These are phyloP conservation scores for Saccostrea glomerata DNA, from an alignment of 1,140 invertebrate genomes.

Conservation along the genomic window DNA sequence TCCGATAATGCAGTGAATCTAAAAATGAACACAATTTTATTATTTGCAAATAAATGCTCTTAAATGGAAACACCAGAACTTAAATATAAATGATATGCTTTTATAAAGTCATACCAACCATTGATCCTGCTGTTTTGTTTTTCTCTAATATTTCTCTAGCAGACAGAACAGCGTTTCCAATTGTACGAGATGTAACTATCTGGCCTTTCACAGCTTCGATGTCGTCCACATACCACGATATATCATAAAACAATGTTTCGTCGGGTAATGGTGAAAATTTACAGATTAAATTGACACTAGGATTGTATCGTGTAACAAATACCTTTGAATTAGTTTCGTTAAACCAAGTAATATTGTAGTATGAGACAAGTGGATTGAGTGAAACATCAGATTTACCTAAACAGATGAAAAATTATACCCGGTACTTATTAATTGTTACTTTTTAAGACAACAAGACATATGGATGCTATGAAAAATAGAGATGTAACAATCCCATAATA, in stretches of 20 bases:
- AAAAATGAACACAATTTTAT: background rate
- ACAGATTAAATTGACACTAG: background rate
- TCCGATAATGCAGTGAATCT: background rate
- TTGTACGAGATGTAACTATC: background rate
- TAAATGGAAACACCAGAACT: background rate
- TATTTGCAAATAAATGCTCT: too few relatives aligned
- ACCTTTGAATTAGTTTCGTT: background rate
- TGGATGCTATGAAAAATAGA: too few relatives aligned
- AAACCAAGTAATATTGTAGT: background rate
- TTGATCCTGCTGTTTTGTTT: background rate
- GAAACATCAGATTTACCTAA: background rate
- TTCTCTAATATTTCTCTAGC: background rate
- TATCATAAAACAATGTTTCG: background rate
- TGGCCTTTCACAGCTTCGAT: background rate
- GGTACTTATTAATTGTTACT: too few relatives aligned
- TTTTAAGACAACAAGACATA: too few relatives aligned
- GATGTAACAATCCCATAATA: too few relatives aligned
- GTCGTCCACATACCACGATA: background rate
- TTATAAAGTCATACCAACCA: background rate
- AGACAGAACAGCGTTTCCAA: background rate
- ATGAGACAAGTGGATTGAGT: background rate
- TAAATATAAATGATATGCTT: too few relatives aligned
- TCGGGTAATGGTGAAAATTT: background rate
- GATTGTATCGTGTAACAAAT: background rate
- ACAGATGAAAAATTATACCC: background rate